Evolutionary conservation across 2,113 vertebrate species (phyloP).

Genomic region (Nipponia nippon): DNA sequence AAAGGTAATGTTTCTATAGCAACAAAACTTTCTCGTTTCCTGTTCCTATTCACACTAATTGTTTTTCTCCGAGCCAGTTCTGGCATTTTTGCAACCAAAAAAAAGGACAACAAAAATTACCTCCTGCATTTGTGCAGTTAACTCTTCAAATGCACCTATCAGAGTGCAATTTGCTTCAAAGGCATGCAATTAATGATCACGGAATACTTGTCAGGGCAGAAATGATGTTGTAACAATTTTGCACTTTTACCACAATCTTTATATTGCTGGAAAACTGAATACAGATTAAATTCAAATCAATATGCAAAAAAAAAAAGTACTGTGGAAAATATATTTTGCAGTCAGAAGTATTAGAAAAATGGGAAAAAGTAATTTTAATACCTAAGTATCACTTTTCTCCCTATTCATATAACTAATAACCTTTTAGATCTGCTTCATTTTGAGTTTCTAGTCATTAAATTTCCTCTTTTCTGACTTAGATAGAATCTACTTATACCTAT

Average conservation of each 20-base stretch:
- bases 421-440: background rate
- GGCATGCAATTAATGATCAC: background rate
- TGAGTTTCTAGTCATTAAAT: background rate
- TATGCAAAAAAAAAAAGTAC: rapidly evolving
- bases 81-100: background rate
- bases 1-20: background rate
- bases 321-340: background rate
- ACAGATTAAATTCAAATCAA: background rate
- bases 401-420: background rate
- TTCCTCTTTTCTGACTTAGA: background rate
- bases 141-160: background rate
- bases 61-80: background rate
- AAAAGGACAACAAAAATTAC: background rate
- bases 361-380: background rate
- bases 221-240: background rate
- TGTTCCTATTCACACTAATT: background rate
- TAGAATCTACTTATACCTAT: background rate
- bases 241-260: background rate
- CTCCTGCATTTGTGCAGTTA: background rate
- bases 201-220: background rate
- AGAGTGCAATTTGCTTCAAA: background rate
- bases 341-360: background rate
- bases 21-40: background rate
- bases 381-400: background rate
- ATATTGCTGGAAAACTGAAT: background rate